These are phyloP conservation scores for Venturia canescens DNA, from an alignment of 1,140 invertebrate species.

Conservation along the genomic window DNA sequence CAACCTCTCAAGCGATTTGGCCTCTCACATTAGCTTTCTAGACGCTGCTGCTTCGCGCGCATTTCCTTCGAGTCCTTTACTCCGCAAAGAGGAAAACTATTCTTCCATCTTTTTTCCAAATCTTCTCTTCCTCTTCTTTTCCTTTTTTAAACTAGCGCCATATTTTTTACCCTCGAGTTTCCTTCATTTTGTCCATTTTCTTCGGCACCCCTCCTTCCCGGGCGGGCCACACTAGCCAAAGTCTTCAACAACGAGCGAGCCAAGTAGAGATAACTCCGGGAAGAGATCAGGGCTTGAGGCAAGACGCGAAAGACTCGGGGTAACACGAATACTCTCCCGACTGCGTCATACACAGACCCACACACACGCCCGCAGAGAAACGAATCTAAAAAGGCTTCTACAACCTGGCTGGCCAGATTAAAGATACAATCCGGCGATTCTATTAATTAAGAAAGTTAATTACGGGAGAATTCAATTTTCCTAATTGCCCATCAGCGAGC, in stretches of 20 bases:
- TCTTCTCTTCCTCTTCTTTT: conserved; percentile 44
- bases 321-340: conserved; percentile 38
- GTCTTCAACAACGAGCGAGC: conserved; percentile 34
- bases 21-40: neutral
- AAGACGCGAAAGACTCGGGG: neutral
- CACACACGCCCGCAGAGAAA: neutral
- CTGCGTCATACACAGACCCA: conserved; percentile 40
- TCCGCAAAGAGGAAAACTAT: conserved; percentile 28
- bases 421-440: conserved; percentile 67
- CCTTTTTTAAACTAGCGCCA: conserved; percentile 46
- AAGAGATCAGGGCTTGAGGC: neutral
- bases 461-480: conserved; percentile 67
- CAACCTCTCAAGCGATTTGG: conserved; percentile 44
- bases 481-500: conserved; percentile 65
- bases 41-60: conserved; percentile 15
- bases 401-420: conserved; percentile 56
- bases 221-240: conserved; percentile 34
- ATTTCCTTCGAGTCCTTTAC: conserved; percentile 14
- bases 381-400: conserved; percentile 7
- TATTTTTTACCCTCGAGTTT: conserved; percentile 11
- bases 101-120: conserved; percentile 30
- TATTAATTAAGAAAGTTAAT: conserved; percentile 71
- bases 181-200: neutral
- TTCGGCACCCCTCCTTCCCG: neutral
- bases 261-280: conserved; percentile 36